Conservation (phyloP, 2,888 invertebrate species). For the Amorpha juglandis region DNA sequence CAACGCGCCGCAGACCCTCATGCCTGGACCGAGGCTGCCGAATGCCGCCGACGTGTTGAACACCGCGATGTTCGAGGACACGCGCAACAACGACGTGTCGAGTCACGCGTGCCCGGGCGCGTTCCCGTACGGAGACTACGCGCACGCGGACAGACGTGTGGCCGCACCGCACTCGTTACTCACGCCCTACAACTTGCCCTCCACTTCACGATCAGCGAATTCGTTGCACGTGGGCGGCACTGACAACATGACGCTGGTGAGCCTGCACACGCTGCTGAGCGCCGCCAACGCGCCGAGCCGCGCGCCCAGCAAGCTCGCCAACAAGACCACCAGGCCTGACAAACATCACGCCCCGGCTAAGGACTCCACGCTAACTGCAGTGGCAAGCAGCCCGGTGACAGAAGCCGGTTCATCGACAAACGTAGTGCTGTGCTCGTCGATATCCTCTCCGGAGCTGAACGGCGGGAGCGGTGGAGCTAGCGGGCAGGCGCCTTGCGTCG, state of each 20-base stretch:
- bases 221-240: constrained; percentile 63
- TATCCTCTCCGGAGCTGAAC: constrained; percentile 79
- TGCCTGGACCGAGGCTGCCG: constrained; percentile 54
- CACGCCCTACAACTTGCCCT: constrained; percentile 65
- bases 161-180: constrained; percentile 48
- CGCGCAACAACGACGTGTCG: constrained; percentile 69
- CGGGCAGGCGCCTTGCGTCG: constrained; percentile 27
- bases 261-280: constrained; percentile 74
- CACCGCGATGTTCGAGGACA: constrained; percentile 68
- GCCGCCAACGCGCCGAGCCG: constrained; percentile 55
- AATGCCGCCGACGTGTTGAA: constrained; percentile 64
- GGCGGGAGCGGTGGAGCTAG: constrained; percentile 40
- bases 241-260: constrained; percentile 73
- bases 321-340: constrained; percentile 50
- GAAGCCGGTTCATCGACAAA: constrained; percentile 48
- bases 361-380: constrained; percentile 61
- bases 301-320: constrained; percentile 53
- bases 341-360: constrained; percentile 57
- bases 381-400: constrained; percentile 61
- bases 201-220: constrained; percentile 71
- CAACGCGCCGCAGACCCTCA: constrained; percentile 52
- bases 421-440: constrained; percentile 65
- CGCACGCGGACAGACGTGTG: constrained; percentile 52
- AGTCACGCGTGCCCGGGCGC: constrained; percentile 45
- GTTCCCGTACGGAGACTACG: constrained; percentile 56